phyloP scores from a whole-genome alignment of 2,113 vertebrate genomes.

The human (Homo sapiens) region GRCh38 chr6:98827501-98828000 shows the following conservation, averaged over 20 bases:
- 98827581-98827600: neutral
- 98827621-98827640: neutral
- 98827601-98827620: neutral
- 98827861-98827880: slow-evolving; percentile 97
- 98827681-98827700: neutral
- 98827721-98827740: neutral
- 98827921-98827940: slow-evolving; percentile 84
- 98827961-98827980: slow-evolving; percentile 65
- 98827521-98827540: neutral
- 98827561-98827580: neutral
- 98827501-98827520: no score
- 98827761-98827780: slow-evolving; percentile 65
- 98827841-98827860: slow-evolving; percentile 92
- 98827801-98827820: slow-evolving; percentile 75
- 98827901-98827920: slow-evolving; percentile 95
- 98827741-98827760: slow-evolving; percentile 37
- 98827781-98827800: slow-evolving; percentile 86
- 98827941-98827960: slow-evolving; percentile 79
- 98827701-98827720: neutral
- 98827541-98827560: slow-evolving; percentile 9
- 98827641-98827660: neutral
- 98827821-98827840: slow-evolving; percentile 85
- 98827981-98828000: slow-evolving; percentile 56
- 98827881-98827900: slow-evolving; percentile 94
- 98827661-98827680: neutral